Evolutionary conservation across 2,797 vertebrate species (phyloP), one percentile per base, ranked within the genome.

Genomic region (Pseudomugil gertrudae): DNA sequence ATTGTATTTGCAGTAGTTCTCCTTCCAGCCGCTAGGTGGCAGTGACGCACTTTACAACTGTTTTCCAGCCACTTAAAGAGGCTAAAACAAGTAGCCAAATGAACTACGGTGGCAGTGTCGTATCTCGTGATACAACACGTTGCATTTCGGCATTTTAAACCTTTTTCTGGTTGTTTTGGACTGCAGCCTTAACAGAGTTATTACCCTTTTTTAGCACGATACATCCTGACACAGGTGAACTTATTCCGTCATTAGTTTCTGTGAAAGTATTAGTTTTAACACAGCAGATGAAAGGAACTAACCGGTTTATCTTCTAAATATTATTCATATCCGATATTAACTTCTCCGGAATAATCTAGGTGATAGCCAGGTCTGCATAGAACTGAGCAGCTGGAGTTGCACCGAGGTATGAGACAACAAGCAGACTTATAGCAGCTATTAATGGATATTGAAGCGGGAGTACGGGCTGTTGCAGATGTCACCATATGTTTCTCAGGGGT

Each of bases 81-180:
- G 13, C 1, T 21, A 17, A 14, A 84, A 77, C 70, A 78, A 81
- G 67, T 43, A 9, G 19, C 43, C 13, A 60, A 40, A 47, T 27
- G 36, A 2, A 2, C 8, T 19, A 11, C 21, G 0, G 15, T 9
- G 7, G n/a, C n/a, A n/a, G n/a, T n/a, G n/a, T n/a, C n/a, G n/a
- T 2, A 26, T 57, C 14, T 50, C 1, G 13, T 6, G 0, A 14
- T n/a, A n/a, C n/a, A n/a, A n/a, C n/a, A n/a, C n/a, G n/a, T n/a
- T n/a, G n/a, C n/a, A n/a, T n/a, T n/a, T n/a, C n/a, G n/a, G n/a
- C n/a, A n/a, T n/a, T n/a, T 30, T 30, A 30, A 30, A 30, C 6
- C 29, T 30, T 10, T 0, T 13, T 19, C 0, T 3, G 38, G 29
- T 3, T 30, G 3, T 30, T 30, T 6, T 9, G 6, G 8, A 26